Conservation (phyloP, 1,140 invertebrate genomes). For the Chelonus insularis region DNA sequence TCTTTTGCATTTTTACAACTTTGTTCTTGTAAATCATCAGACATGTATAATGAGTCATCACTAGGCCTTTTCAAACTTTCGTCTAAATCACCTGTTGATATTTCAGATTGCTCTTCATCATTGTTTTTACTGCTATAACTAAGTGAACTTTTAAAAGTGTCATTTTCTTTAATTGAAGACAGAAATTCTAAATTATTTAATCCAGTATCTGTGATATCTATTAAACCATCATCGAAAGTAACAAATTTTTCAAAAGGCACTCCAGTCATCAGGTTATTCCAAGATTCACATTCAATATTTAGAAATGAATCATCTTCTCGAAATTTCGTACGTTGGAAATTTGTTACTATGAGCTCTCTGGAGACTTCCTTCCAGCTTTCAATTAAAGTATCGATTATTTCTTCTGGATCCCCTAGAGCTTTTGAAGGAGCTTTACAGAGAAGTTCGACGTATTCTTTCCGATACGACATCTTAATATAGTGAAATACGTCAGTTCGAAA, state of each 20-base stretch:
- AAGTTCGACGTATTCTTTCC: conserved; percentile 25
- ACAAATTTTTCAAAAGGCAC: conserved; percentile 45
- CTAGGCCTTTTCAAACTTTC: background rate
- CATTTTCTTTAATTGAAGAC: background rate
- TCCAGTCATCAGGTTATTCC: conserved; percentile 33
- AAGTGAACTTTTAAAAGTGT: conserved; percentile 9
- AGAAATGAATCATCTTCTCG: conserved; percentile 41
- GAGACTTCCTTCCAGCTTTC: conserved; percentile 41
- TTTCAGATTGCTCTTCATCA: background rate
- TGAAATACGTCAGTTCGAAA: conserved; percentile 43
- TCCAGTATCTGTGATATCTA: background rate
- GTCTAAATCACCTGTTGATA: background rate
- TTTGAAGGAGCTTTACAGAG: conserved; percentile 2
- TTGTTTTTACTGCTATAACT: background rate
- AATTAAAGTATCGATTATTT: conserved; percentile 34
- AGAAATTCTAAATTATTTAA: conserved; percentile 5
- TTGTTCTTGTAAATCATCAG: background rate
- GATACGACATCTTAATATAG: conserved; percentile 45
- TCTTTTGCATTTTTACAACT: background rate
- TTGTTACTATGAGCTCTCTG: conserved; percentile 41
- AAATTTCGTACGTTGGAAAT: conserved; percentile 48
- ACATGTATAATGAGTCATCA: conserved; percentile 6
- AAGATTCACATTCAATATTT: conserved; percentile 37
- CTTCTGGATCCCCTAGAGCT: conserved; percentile 34
- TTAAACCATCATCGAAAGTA: conserved; percentile 47